Percentiles rank a stretch among this genome's conserved stretches.
Conservation (phyloP, 53 echinoderm and acorn worm species). For the Crossaster papposus region DNA sequence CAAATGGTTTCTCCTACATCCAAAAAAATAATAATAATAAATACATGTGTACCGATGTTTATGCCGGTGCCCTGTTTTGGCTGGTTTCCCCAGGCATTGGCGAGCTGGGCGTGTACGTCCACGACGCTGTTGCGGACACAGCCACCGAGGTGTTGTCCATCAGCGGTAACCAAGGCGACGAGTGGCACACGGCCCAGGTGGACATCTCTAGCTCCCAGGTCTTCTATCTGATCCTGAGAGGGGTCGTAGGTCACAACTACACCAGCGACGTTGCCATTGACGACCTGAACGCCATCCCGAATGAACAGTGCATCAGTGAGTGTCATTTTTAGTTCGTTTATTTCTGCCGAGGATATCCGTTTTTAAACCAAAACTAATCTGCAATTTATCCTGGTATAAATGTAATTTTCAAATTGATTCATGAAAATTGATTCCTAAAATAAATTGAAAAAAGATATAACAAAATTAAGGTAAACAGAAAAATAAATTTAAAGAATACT, state of each 20-base stretch:
- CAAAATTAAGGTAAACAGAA: too few relatives aligned
- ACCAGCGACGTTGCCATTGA: slow-evolving; percentile 82
- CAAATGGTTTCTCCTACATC: too few relatives aligned
- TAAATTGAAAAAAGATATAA: too few relatives aligned
- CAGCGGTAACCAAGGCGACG: slow-evolving; percentile 73
- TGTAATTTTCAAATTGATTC: too few relatives aligned
- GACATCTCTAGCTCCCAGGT: slow-evolving; percentile 41
- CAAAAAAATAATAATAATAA: too few relatives aligned
- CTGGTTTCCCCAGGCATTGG: slow-evolving; percentile 48
- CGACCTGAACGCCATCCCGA: slow-evolving; percentile 61
- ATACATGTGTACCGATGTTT: too few relatives aligned
- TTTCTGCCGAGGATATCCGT: too few relatives aligned
- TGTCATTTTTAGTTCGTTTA: not conserved
- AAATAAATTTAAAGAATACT: too few relatives aligned
- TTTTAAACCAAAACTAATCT: too few relatives aligned
- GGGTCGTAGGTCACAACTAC: slow-evolving; percentile 64
- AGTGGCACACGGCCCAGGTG: slow-evolving; percentile 69
- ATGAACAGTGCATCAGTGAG: slow-evolving; percentile 23
- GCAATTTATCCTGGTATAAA: too few relatives aligned
- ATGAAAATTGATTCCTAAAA: too few relatives aligned
- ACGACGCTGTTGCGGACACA: slow-evolving; percentile 33
- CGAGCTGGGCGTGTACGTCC: slow-evolving; percentile 67
- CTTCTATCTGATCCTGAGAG: slow-evolving; percentile 71
- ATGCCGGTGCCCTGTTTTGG: not conserved
- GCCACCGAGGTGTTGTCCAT: slow-evolving; percentile 64